Conservation (phyloP, 2,888 invertebrate genomes). For the Dioctria linearis region DNA sequence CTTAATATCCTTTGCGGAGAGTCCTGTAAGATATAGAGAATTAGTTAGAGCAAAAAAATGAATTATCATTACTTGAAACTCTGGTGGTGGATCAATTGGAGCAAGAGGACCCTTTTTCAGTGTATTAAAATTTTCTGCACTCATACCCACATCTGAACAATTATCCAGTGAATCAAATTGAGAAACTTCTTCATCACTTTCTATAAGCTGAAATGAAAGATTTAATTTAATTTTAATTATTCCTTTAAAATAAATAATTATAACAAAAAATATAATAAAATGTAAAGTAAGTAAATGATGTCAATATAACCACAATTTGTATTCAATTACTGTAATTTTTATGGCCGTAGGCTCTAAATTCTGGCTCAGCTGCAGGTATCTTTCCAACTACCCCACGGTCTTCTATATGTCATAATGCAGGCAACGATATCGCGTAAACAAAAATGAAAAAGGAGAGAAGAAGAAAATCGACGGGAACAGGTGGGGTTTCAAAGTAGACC, state of each 20-base stretch:
- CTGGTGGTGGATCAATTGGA: conserved; percentile 85
- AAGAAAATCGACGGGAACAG: no score
- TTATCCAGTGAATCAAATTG: conserved; percentile 84
- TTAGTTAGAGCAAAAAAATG: not conserved
- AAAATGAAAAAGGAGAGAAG: no score
- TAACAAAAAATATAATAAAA: no score
- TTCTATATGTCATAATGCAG: no score
- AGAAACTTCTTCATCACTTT: conserved; percentile 88
- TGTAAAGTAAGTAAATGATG: no score
- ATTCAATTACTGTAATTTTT: no score
- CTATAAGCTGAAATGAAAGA: conserved; percentile 75
- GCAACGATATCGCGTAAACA: no score
- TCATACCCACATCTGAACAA: conserved; percentile 81
- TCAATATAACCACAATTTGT: no score
- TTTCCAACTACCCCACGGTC: no score
- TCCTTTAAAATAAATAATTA: not conserved
- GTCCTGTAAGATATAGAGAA: conserved; percentile 62
- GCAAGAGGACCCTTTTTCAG: conserved; percentile 84
- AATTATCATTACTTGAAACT: conserved; percentile 78
- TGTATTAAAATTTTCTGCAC: conserved; percentile 86
- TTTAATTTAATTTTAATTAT: not conserved
- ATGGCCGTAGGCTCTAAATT: no score
- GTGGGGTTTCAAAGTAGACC: no score
- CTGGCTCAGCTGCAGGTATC: no score
- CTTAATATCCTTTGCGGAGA: conserved; percentile 70